These are phyloP conservation scores for Coccyzus lansbergi DNA, from an alignment of 2,797 vertebrate species.

Conservation along the genomic window DNA sequence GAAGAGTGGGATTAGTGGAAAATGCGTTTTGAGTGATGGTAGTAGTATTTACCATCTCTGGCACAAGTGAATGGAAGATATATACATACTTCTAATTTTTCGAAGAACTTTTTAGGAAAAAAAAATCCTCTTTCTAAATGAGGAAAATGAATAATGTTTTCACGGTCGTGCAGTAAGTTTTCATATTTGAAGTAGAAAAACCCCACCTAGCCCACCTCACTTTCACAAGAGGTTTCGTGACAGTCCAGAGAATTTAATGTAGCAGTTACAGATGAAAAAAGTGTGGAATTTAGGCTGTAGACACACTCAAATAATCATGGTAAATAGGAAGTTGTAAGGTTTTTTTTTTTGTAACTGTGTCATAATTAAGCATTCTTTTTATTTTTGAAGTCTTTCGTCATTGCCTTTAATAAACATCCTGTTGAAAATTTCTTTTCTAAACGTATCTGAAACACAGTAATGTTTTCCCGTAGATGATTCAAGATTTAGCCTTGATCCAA, in stretches of 20 bases:
- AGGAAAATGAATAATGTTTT: not conserved
- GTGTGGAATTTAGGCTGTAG: not conserved
- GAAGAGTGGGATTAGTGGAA: not conserved
- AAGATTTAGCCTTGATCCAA: not conserved
- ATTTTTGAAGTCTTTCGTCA: not conserved
- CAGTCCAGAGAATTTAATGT: not conserved
- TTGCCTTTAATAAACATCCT: not conserved
- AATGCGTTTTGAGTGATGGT: slow-evolving; percentile 5
- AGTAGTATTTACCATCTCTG: not conserved
- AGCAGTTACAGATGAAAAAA: not conserved
- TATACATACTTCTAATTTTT: not conserved
- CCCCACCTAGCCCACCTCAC: not conserved
- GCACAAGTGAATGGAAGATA: not conserved
- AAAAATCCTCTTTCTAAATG: not conserved
- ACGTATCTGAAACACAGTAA: too few species aligned
- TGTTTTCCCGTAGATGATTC: not conserved
- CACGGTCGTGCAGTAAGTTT: not conserved
- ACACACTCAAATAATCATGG: not conserved
- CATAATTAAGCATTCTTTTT: not conserved
- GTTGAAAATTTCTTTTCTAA: not conserved
- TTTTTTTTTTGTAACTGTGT: not conserved
- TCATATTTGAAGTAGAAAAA: not conserved
- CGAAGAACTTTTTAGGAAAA: not conserved
- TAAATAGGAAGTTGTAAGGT: not conserved
- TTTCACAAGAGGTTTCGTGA: not conserved